phyloP scores from a whole-genome alignment of 2,888 invertebrate species.

The Drosophila paracracens region DNA sequence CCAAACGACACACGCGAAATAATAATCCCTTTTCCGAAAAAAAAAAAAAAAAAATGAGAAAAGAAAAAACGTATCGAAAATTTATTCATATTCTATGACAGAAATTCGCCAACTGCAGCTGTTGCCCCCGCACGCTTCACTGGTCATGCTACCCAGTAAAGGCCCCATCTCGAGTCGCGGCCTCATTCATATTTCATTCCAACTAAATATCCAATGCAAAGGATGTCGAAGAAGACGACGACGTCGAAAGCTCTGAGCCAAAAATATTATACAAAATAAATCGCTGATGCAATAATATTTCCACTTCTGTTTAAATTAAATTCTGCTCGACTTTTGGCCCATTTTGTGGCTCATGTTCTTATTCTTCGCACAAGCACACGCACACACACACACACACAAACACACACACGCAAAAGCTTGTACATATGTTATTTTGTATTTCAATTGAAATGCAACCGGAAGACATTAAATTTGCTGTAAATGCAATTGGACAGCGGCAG shows the following conservation, averaged over 20 bases:
- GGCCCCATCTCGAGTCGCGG: constrained; percentile 4
- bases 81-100: constrained; percentile 48
- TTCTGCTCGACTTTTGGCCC: constrained; percentile 37
- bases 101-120: constrained; percentile 63
- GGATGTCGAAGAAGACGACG: constrained; percentile 48
- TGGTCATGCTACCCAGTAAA: constrained; percentile 22
- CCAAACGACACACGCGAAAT: constrained; percentile 27
- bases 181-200: constrained; percentile 69
- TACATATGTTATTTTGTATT: constrained; percentile 19
- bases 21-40: constrained; percentile 55
- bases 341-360: constrained; percentile 19
- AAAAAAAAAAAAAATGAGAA: constrained; percentile 22
- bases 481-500: constrained; percentile 22
- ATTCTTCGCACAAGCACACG: constrained; percentile 17
- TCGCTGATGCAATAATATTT: constrained; percentile 38
- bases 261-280: constrained; percentile 14
- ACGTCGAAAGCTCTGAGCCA: neutral
- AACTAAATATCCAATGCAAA: constrained; percentile 50
- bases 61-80: neutral
- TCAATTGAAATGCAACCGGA: constrained; percentile 50
- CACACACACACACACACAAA: neutral
- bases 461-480: constrained; percentile 41
- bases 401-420: neutral
- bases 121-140: constrained; percentile 50
- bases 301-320: constrained; percentile 50